These are phyloP conservation scores for Catocala sponsa DNA, from an alignment of 2,888 invertebrate genomes.

Conservation along the genomic window DNA sequence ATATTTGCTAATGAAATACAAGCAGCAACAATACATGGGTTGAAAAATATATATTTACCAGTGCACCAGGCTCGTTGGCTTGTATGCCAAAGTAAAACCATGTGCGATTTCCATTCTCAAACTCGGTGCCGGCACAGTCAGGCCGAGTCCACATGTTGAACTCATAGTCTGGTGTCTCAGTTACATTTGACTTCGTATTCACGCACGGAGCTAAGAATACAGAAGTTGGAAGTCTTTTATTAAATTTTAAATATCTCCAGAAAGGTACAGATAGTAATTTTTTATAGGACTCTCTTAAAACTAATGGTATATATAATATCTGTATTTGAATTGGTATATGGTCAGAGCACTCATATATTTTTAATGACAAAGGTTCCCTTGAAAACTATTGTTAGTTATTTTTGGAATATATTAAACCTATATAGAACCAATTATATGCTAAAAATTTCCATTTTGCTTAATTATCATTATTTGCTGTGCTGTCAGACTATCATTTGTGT, in stretches of 20 bases:
- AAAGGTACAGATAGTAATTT: too few relatives aligned
- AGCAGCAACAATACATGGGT: too few relatives aligned
- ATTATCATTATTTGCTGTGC: conserved; percentile 29
- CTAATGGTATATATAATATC: neutral
- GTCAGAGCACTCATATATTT: neutral
- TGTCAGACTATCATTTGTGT: conserved; percentile 35
- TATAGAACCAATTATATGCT: conserved; percentile 3
- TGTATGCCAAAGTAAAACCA: conserved; percentile 97
- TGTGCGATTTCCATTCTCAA: conserved; percentile 96
- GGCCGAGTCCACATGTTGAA: conserved; percentile 97
- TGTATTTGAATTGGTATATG: neutral
- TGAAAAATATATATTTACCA: conserved; percentile 77
- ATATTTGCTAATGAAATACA: too few relatives aligned
- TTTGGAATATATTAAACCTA: conserved; percentile 5
- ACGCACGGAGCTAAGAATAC: conserved; percentile 67
- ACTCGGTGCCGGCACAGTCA: conserved; percentile 95
- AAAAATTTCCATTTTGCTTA: neutral
- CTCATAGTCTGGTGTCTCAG: conserved; percentile 91
- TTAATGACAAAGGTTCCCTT: conserved; percentile 8
- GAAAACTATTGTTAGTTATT: conserved; percentile 7
- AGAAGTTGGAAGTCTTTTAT: neutral
- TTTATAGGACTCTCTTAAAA: too few relatives aligned
- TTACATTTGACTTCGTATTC: conserved; percentile 71
- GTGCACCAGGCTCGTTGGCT: conserved; percentile 83
- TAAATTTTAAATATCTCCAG: neutral